A percentile compares a stretch with the other conserved stretches of the same genome.
phyloP scores from a whole-genome alignment of 2,113 vertebrate genomes.

The Mormyrus lacerda region DNA sequence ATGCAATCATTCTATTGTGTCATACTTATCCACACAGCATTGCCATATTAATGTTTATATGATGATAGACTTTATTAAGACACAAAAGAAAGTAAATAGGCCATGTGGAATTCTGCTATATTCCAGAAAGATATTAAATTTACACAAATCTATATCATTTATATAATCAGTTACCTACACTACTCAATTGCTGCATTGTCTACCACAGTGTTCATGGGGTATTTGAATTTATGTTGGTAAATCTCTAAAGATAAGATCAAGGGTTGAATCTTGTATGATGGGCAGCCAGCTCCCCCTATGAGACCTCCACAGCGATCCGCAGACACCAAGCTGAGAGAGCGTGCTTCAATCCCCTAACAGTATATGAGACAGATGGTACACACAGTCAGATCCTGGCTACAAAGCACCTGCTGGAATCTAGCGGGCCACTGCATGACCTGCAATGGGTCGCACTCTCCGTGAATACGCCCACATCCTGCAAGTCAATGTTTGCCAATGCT shows the following conservation, averaged over 20 bases:
- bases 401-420: background rate
- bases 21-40: background rate
- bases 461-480: background rate
- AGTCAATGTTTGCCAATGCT: background rate
- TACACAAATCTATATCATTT: background rate
- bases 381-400: conserved; percentile 1
- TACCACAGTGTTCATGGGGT: background rate
- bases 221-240: background rate
- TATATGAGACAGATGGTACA: conserved; percentile 7
- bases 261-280: background rate
- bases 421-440: background rate
- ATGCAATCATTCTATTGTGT: background rate
- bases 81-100: background rate
- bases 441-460: background rate
- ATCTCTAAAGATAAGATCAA: background rate
- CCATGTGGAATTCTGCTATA: background rate
- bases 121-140: background rate
- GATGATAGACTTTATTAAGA: background rate
- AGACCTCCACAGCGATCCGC: background rate
- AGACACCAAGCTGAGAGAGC: background rate
- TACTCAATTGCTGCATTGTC: background rate
- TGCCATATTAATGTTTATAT: background rate
- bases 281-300: background rate
- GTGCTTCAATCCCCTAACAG: background rate
- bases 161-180: background rate